A percentile compares a stretch with the other conserved stretches of the same genome.
Evolutionary conservation across 2,113 vertebrate species (phyloP).

Genomic region (Smithornis capensis): DNA sequence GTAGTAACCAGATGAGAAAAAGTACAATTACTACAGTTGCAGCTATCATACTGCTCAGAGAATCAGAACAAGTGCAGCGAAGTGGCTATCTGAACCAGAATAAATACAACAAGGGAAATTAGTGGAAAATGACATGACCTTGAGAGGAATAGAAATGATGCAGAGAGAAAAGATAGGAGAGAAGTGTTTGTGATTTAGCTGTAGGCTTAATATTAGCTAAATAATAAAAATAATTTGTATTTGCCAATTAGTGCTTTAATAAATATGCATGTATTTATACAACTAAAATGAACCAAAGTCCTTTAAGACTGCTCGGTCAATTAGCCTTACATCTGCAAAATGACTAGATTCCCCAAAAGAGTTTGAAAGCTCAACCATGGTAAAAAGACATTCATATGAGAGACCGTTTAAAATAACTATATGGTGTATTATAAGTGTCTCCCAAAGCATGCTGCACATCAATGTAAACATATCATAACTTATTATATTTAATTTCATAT

Average conservation of each 20-base stretch:
- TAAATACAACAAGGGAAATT: neutral
- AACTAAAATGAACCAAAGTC: neutral
- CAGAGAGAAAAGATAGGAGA: neutral
- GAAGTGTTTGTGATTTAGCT: neutral
- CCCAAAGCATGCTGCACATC: neutral
- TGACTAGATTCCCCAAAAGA: neutral
- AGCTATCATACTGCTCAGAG: neutral
- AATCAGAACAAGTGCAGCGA: neutral
- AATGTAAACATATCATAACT: neutral
- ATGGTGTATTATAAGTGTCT: rapidly evolving
- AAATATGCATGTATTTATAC: neutral
- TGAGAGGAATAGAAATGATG: neutral
- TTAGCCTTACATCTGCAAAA: neutral
- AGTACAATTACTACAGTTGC: neutral
- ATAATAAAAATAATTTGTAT: neutral
- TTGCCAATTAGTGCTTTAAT: neutral
- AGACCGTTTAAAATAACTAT: neutral
- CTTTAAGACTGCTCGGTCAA: neutral
- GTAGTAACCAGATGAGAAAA: neutral
- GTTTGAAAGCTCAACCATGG: neutral
- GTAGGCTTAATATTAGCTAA: neutral
- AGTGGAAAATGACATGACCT: neutral
- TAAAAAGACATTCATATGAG: neutral
- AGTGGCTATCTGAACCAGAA: neutral
- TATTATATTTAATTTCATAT: neutral